phyloP scores from a whole-genome alignment of 2,113 vertebrate genomes.

The Meles meles region DNA sequence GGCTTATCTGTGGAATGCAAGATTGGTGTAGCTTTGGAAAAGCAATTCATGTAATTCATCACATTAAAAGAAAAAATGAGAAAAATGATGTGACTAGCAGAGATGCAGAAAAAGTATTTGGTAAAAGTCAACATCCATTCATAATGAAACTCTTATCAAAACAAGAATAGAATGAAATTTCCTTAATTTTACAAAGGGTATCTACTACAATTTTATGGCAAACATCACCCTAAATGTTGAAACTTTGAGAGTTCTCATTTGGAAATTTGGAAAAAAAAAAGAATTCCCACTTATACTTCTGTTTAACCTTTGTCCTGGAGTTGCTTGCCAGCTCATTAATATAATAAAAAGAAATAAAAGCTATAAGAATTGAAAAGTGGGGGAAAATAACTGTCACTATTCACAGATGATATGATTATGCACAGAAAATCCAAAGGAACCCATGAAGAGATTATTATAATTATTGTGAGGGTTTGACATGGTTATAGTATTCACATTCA shows the following conservation, averaged over 20 bases:
- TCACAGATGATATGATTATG: slow-evolving; percentile 32
- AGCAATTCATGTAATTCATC: background rate
- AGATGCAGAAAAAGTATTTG: background rate
- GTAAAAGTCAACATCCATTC: background rate
- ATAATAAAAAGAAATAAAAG: slow-evolving; percentile 41
- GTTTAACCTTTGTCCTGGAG: background rate
- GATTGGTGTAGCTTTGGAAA: background rate
- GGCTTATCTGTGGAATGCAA: background rate
- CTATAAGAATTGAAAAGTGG: background rate
- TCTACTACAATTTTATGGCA: background rate
- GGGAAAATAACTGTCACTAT: background rate
- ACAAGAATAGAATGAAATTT: background rate
- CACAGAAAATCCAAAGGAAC: slow-evolving; percentile 31
- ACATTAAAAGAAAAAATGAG: background rate
- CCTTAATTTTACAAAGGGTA: background rate
- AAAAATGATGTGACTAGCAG: background rate
- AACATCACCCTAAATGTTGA: background rate
- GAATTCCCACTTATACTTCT: background rate
- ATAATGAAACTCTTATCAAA: background rate
- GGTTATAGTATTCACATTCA: slow-evolving; percentile 20
- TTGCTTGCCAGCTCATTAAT: slow-evolving; percentile 9
- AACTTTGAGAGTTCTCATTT: background rate
- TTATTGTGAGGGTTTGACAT: slow-evolving; percentile 30
- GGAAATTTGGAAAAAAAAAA: slow-evolving; percentile 2
- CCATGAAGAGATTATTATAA: slow-evolving; percentile 38